Evolutionary conservation across 2,797 vertebrate species (phyloP), one percentile per base, ranked within the genome.

Genomic region (Notolabrus celidotus): DNA sequence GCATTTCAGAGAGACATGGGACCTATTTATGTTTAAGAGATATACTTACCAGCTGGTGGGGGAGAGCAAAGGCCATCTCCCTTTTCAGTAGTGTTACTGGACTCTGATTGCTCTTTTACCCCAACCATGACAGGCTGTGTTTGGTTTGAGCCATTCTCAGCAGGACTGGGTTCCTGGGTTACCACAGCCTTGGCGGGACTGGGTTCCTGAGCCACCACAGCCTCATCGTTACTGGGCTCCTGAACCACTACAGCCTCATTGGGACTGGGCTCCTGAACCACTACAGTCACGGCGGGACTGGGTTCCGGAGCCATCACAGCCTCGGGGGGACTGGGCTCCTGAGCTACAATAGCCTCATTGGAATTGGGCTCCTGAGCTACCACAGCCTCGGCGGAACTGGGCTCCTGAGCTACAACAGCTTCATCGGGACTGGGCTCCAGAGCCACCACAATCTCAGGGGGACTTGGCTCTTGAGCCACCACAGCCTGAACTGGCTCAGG

Each of bases 11-110:
- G 86, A 77, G 80, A 86, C 73, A 80, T 84, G 81, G 87, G 81
- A 85, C 58, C 81, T 70, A 77, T 58, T 72, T n/a, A 59, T 33
- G 33, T 60, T 75, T 27, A 71, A 42, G 45, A 50, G 11, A 22
- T 33, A 71, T 90, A 95, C 94, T 94, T 89, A 95, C 94, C 94
- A 63, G 60, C 54, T 23, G 78, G 67, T 70, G 83, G 85, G 73
- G 90, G 65, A 45, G 86, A 81, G 77, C 87, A 79, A 69, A 85
- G 46, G 36, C 72, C 80, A 77, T 90, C 88, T 82, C 94, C 91
- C 75, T 89, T 91, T 64, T 89, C 74, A 74, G 84, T 59, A 79
- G 82, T 68, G 62, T 53, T 75, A 82, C 59, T 27, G 29, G 85
- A 63, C 79, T 88, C 76, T 59, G 86, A 60, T 77, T 77, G 82